Base-by-base conservation (phyloP, 2,797 vertebrate genomes). In the Allobates femoralis region DNA sequence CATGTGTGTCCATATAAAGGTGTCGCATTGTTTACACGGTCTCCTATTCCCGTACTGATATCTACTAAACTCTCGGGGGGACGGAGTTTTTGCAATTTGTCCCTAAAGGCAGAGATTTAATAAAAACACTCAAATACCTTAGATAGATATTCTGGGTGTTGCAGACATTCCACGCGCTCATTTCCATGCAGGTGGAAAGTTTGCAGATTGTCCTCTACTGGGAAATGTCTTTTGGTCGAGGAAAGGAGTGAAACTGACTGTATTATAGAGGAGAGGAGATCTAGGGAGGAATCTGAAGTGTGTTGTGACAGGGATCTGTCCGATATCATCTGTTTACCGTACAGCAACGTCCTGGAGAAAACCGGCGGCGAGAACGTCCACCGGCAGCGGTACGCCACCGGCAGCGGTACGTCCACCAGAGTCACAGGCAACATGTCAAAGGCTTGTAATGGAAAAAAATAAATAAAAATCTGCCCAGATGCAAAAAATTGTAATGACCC, bases 91-190 rank as follows among this genome's bases (percentile, higher is more conserved):
- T 58, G 85, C 21, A 50, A 32, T 18, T 18, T n/a, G 26, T 19
- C 32, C 50, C 51, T 77, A 30, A 62, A 62, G 66, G 77, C 77
- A 85, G 53, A 85, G 53, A 80, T 80, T 74, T 74, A 80, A 74
- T 67, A 51, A 66, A 79, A 74, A 73, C 51, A 79, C 51, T 58
- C 0, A 79, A 87, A 87, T 87, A 78, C 81, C 53, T 83, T n/a
- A 83, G 28, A 87, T n/a, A 83, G 28, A 87, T 87, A 67, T 58
- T 83, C 60, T 51, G 1, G 0, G 51, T 3, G 73, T 21, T 60
- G 34, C 46, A 19, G 62, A 53, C 71, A 87, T 83, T 78, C 81
- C 80, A 23, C 74, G 62, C 23, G n/a, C 3, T 69, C 26, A 78
- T 87, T 67, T 78, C 73, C 80, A 58, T 83, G 73, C 34, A 69